phyloP scores from a whole-genome alignment of 2,888 invertebrate genomes.

The Scaptomyza tumidula region DNA sequence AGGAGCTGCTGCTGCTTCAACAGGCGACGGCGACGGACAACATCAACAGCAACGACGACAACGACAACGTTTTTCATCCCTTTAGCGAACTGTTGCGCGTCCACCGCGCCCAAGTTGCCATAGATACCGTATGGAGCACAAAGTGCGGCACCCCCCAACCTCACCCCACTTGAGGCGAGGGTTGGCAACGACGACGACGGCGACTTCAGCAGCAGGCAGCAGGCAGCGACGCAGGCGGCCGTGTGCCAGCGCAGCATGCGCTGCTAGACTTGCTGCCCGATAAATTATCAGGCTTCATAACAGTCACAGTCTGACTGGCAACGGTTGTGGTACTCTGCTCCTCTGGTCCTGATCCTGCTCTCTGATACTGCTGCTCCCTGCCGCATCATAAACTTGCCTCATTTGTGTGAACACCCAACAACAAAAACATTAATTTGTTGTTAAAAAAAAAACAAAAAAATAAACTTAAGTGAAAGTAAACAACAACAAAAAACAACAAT shows the following conservation, averaged over 20 bases:
- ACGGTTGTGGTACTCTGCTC: constrained; percentile 61
- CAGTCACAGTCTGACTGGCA: constrained; percentile 78
- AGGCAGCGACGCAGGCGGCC: constrained; percentile 34
- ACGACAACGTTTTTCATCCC: constrained; percentile 65
- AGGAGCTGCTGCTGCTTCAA: constrained; percentile 57
- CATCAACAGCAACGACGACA: constrained; percentile 26
- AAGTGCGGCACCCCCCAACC: neutral
- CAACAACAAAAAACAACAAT: neutral
- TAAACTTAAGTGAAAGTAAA: constrained; percentile 33
- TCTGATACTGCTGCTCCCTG: constrained; percentile 4
- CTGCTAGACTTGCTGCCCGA: constrained; percentile 81
- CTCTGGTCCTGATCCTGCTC: constrained; percentile 14
- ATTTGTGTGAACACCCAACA: constrained; percentile 14
- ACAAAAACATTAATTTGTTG: constrained; percentile 32
- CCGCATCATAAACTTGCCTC: neutral
- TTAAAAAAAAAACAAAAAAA: constrained; percentile 23
- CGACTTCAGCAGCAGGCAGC: constrained; percentile 28
- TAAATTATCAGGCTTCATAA: constrained; percentile 82
- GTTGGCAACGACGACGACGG: constrained; percentile 32
- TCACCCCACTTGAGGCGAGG: constrained; percentile 17
- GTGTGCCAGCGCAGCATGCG: constrained; percentile 56
- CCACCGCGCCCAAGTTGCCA: constrained; percentile 80
- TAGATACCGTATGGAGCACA: constrained; percentile 59
- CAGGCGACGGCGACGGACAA: constrained; percentile 63
- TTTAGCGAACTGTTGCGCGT: constrained; percentile 68